These are phyloP conservation scores for Decapterus maruadsi DNA, from an alignment of 2,797 vertebrate genomes.

Conservation along the genomic window DNA sequence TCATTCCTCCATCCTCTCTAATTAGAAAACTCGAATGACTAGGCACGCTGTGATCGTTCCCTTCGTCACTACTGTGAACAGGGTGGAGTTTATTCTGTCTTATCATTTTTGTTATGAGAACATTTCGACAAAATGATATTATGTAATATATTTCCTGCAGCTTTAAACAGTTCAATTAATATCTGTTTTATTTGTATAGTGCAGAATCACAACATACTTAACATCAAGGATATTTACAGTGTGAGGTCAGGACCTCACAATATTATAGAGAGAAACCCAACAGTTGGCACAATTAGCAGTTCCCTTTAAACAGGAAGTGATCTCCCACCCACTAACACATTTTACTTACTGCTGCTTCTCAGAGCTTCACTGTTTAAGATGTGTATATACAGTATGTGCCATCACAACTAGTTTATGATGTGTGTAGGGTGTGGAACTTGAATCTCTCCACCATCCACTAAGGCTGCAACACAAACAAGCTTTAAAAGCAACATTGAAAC, in stretches of 20 bases:
- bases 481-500: background rate
- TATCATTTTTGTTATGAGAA: background rate
- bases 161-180: background rate
- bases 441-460: too few species aligned
- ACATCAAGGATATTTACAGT: too few species aligned
- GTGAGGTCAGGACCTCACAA: too few species aligned
- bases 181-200: too few species aligned
- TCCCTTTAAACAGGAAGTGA: too few species aligned
- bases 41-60: background rate
- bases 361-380: background rate
- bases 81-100: slow-evolving; percentile 1
- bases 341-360: background rate
- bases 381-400: background rate
- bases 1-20: background rate
- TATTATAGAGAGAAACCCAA: background rate
- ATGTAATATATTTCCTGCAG: background rate
- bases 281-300: background rate
- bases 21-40: background rate
- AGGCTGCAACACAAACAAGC: too few species aligned
- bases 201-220: too few species aligned
- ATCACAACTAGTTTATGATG: background rate
- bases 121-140: background rate
- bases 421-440: background rate
- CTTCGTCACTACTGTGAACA: slow-evolving; percentile 2
- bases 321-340: background rate